Conservation (phyloP, 1,140 invertebrate species). For the Apolygus lucorum region DNA sequence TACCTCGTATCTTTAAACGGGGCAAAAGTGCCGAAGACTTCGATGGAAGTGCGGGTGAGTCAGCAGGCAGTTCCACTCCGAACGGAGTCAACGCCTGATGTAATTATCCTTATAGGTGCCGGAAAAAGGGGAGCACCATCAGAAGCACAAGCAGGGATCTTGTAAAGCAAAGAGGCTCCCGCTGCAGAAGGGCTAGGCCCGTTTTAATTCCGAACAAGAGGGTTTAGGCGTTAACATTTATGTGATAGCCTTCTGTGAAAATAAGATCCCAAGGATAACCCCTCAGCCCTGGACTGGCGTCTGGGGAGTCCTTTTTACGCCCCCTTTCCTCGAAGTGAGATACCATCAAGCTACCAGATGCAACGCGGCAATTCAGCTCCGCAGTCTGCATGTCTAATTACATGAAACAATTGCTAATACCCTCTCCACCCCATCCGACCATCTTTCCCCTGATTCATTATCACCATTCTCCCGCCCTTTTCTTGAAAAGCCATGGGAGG, state of each 20-base stretch:
- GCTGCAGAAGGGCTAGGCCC: slow-evolving; percentile 5
- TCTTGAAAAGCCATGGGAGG: background rate
- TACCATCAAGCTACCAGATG: slow-evolving; percentile 10
- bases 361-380: slow-evolving; percentile 17
- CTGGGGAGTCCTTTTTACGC: slow-evolving; percentile 21
- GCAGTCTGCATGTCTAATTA: slow-evolving; percentile 22
- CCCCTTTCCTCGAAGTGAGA: slow-evolving; percentile 7
- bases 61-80: background rate
- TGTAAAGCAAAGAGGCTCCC: too few species aligned
- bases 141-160: background rate
- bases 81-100: background rate
- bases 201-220: slow-evolving; percentile 25
- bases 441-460: background rate
- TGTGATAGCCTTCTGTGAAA: slow-evolving; percentile 25
- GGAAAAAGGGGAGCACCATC: background rate
- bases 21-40: background rate
- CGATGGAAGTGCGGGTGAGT: background rate
- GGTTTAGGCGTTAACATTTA: slow-evolving; percentile 27
- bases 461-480: background rate
- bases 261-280: slow-evolving; percentile 10
- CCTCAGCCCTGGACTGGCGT: background rate
- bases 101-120: background rate
- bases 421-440: background rate
- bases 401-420: slow-evolving; percentile 16
- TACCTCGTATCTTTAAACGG: background rate